phyloP scores from a whole-genome alignment of 2,888 invertebrate genomes.

The Idaea dimidiata region DNA sequence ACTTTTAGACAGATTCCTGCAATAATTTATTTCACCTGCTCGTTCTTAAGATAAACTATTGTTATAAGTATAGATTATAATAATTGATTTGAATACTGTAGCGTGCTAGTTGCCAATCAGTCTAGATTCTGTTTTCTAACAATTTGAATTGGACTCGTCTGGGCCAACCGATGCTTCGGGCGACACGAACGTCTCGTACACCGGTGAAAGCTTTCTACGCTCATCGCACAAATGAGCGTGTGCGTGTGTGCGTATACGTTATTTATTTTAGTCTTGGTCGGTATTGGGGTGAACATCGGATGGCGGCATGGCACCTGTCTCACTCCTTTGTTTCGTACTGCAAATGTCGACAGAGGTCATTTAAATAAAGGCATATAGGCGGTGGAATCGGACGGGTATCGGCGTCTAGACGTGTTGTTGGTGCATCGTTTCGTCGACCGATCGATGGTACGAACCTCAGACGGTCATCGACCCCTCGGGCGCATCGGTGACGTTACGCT shows the following conservation, averaged over 20 bases:
- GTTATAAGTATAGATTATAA: neutral
- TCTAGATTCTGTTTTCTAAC: slow-evolving; percentile 1
- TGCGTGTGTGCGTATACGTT: slow-evolving; percentile 56
- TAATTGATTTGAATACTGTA: neutral
- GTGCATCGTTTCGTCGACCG: slow-evolving; percentile 75
- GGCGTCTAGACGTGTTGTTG: slow-evolving; percentile 75
- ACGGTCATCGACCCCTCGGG: slow-evolving; percentile 77
- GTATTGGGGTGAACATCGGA: slow-evolving; percentile 50
- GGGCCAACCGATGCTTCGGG: slow-evolving; percentile 34
- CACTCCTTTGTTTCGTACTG: slow-evolving; percentile 75
- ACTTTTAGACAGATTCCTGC: too few species aligned
- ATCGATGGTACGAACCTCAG: slow-evolving; percentile 78
- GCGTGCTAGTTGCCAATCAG: neutral
- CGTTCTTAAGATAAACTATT: neutral
- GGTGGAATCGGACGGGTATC: slow-evolving; percentile 66
- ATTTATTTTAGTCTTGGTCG: slow-evolving; percentile 68
- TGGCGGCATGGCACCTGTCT: slow-evolving; percentile 61
- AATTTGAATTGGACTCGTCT: neutral
- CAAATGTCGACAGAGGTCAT: slow-evolving; percentile 79
- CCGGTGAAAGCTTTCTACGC: slow-evolving; percentile 70
- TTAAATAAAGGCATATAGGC: slow-evolving; percentile 76
- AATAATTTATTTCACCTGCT: too few species aligned
- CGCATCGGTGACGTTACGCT: slow-evolving; percentile 80
- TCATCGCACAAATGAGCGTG: slow-evolving; percentile 36
- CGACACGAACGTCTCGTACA: slow-evolving; percentile 22